phyloP scores from a whole-genome alignment of 2,113 vertebrate genomes.

The Varanus salvator region DNA sequence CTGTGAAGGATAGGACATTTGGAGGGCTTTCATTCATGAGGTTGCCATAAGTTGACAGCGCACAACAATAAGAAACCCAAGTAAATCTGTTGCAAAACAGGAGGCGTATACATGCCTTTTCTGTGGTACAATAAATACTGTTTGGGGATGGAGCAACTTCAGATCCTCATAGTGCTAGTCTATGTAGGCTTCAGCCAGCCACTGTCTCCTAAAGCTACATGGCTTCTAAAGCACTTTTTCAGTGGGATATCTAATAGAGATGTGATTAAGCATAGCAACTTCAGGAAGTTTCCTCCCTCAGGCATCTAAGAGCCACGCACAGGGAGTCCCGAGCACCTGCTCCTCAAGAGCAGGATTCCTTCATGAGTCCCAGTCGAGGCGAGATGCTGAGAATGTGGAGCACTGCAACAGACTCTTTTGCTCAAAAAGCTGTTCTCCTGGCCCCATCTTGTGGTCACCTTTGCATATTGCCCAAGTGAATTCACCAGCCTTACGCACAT shows the following conservation, averaged over 20 bases:
- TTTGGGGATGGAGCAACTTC: too few species aligned
- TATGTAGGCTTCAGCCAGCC: background rate
- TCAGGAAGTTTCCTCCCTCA: background rate
- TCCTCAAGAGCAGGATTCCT: background rate
- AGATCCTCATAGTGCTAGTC: background rate
- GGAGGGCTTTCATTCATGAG: too few species aligned
- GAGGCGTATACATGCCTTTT: background rate
- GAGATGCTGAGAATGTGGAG: background rate
- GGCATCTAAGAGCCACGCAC: background rate
- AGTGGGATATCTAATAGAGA: background rate
- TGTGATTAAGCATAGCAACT: background rate
- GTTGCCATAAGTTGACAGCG: too few species aligned
- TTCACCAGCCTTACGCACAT: background rate
- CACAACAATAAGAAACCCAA: background rate
- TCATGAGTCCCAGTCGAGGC: background rate
- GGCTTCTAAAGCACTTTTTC: background rate
- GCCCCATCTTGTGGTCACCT: slow-evolving; percentile 20
- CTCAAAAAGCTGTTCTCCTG: slow-evolving; percentile 7
- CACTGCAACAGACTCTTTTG: background rate
- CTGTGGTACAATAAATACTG: background rate
- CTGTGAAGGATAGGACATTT: too few species aligned
- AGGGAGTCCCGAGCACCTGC: background rate
- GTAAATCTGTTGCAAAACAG: background rate
- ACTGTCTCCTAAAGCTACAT: background rate
- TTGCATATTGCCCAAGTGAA: background rate